Evolutionary conservation across 2,797 vertebrate genomes (phyloP).

Genomic region (Allobates femoralis): DNA sequence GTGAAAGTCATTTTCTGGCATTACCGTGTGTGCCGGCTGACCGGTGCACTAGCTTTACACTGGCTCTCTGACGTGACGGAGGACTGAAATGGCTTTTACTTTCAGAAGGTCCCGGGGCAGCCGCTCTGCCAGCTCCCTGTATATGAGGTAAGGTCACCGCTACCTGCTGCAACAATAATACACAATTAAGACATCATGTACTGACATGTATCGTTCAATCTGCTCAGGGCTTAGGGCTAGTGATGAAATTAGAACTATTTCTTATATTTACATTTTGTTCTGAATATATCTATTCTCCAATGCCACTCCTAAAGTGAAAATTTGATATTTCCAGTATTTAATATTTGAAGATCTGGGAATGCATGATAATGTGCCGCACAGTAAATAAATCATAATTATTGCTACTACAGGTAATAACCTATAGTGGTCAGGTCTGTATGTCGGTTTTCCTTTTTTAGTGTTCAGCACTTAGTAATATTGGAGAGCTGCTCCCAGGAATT

Average conservation of each 20-base stretch:
- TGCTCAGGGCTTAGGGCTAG: background rate
- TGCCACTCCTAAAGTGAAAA: too few relatives aligned
- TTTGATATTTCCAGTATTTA: too few relatives aligned
- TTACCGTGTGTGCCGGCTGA: constrained; percentile 64
- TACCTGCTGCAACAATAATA: background rate
- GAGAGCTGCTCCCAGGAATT: background rate
- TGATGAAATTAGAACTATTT: background rate
- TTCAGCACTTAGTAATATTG: background rate
- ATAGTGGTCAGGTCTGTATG: too few relatives aligned
- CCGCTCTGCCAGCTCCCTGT: constrained; percentile 66
- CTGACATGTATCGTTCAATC: background rate
- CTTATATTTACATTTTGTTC: background rate
- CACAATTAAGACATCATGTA: background rate
- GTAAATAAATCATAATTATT: background rate
- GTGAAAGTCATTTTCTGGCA: constrained; percentile 71
- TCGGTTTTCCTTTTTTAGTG: too few relatives aligned
- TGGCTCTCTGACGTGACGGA: background rate
- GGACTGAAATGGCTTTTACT: constrained; percentile 71
- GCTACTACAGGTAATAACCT: too few relatives aligned
- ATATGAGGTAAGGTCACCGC: constrained; percentile 69
- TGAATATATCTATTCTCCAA: background rate
- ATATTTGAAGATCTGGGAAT: too few relatives aligned
- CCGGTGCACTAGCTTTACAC: constrained; percentile 58
- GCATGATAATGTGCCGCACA: too few relatives aligned
- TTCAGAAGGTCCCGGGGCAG: constrained; percentile 67